Conservation (phyloP, 2,797 vertebrate genomes). For the Fundulus diaphanus region DNA sequence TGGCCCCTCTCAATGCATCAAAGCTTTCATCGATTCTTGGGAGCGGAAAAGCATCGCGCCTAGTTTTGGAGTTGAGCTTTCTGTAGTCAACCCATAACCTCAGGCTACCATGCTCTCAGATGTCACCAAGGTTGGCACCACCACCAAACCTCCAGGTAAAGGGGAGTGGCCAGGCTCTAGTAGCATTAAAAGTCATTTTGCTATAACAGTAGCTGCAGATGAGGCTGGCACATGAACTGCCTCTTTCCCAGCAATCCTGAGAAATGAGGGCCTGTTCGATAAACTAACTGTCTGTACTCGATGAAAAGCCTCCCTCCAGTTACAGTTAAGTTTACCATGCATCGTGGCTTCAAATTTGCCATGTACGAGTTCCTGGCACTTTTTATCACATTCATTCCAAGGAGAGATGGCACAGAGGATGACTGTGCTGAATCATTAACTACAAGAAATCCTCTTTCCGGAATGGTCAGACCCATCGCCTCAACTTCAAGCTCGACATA, state of each 20-base stretch:
- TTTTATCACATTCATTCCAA: conserved; percentile 31
- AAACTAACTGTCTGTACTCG: neutral
- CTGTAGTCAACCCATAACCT: no score
- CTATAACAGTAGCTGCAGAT: neutral
- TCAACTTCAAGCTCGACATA: conserved; percentile 1
- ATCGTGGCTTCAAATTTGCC: no score
- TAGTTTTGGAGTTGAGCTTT: no score
- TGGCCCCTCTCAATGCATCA: no score
- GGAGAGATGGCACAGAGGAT: neutral
- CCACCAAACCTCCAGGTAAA: neutral
- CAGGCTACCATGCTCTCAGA: no score
- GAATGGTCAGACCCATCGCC: conserved; percentile 2
- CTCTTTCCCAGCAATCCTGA: no score
- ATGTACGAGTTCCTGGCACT: conserved; percentile 11
- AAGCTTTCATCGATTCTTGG: no score
- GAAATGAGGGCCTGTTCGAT: no score
- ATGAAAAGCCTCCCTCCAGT: neutral
- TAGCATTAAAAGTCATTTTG: neutral
- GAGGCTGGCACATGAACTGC: no score
- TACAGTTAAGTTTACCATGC: neutral
- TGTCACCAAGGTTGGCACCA: neutral
- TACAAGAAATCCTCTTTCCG: neutral
- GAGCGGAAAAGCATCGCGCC: no score
- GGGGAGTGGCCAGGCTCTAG: neutral
- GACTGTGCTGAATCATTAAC: neutral